These are phyloP conservation scores for Bimastos eiseni DNA, from an alignment of 2,888 invertebrate species.

Conservation along the genomic window DNA sequence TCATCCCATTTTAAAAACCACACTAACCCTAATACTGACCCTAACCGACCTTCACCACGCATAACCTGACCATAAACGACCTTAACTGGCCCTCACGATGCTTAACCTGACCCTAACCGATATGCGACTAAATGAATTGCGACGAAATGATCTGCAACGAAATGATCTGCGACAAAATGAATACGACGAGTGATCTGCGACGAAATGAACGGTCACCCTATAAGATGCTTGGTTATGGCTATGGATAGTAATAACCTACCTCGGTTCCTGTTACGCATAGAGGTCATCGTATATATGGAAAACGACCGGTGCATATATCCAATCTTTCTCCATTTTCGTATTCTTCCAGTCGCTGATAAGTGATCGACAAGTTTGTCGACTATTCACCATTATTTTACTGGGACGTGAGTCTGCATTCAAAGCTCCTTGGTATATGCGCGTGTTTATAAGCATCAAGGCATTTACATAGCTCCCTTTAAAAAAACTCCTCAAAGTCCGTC, in stretches of 20 bases:
- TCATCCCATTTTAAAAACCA: too few relatives aligned
- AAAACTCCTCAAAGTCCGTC: not conserved
- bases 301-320: not conserved
- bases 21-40: too few relatives aligned
- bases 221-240: too few relatives aligned
- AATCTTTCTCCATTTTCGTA: not conserved
- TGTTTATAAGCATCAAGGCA: not conserved
- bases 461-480: not conserved
- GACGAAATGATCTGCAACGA: too few relatives aligned
- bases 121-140: too few relatives aligned
- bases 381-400: not conserved
- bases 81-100: too few relatives aligned
- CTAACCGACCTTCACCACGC: too few relatives aligned
- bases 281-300: not conserved
- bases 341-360: not conserved
- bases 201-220: too few relatives aligned
- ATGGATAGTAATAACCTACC: not conserved
- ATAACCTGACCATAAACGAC: too few relatives aligned
- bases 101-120: too few relatives aligned
- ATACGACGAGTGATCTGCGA: too few relatives aligned
- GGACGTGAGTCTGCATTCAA: not conserved
- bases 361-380: not conserved
- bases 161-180: too few relatives aligned
- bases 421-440: not conserved
- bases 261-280: not conserved